phyloP scores from a whole-genome alignment of 2,797 vertebrate genomes.

The Parauchenoglanis punctatus region DNA sequence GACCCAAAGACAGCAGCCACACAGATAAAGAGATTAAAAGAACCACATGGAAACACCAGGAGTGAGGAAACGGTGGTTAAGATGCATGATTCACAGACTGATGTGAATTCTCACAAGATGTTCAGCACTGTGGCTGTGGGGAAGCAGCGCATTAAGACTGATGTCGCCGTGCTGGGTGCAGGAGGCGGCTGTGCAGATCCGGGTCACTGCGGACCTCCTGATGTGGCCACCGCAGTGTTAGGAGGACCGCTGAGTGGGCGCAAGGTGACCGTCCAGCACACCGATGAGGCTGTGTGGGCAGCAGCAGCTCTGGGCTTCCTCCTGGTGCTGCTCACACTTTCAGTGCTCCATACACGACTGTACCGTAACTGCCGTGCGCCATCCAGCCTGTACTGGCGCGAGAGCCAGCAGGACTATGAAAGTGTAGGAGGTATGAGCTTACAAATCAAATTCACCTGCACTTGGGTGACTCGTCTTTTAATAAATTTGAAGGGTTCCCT shows the following conservation, averaged over 20 bases:
- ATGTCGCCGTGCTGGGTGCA: constrained; percentile 22
- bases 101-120: constrained; percentile 16
- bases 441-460: neutral
- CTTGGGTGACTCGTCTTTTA: neutral
- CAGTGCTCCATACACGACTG: constrained; percentile 85
- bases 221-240: constrained; percentile 6
- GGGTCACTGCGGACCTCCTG: constrained; percentile 52
- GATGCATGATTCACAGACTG: neutral
- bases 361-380: constrained; percentile 82
- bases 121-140: neutral
- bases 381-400: constrained; percentile 85
- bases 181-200: constrained; percentile 46
- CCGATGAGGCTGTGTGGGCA: constrained; percentile 86
- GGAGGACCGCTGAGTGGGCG: constrained; percentile 17
- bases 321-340: constrained; percentile 81
- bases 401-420: constrained; percentile 78
- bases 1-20: neutral
- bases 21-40: neutral
- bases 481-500: neutral
- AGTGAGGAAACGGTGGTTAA: neutral
- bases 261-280: constrained; percentile 71
- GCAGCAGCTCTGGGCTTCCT: constrained; percentile 86
- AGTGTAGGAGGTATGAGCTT: constrained; percentile 80
- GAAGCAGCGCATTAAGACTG: constrained; percentile 46
- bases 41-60: neutral